Percentiles rank a stretch among this genome's conserved stretches.
These are phyloP conservation scores for Carcharodon carcharias DNA, from an alignment of 2,797 vertebrate species.

Conservation along the genomic window DNA sequence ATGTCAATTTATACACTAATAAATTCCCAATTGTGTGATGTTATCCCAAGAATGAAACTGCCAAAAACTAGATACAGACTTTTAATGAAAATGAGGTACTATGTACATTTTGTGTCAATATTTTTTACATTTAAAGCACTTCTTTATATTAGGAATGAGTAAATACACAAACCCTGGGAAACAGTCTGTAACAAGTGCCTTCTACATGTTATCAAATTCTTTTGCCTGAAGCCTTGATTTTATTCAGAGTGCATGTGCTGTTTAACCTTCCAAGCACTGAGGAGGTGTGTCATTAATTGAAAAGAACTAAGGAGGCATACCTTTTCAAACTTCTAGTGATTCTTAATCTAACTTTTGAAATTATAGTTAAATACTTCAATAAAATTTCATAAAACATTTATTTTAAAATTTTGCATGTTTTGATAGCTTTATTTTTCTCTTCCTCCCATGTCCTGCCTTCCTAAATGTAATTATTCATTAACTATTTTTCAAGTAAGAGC, in stretches of 20 bases:
- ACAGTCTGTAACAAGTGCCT: background rate
- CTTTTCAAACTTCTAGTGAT: background rate
- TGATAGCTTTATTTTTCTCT: background rate
- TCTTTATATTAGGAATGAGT: background rate
- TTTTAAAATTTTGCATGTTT: background rate
- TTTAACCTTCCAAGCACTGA: background rate
- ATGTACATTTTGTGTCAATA: background rate
- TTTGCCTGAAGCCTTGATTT: background rate
- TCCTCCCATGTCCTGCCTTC: too few relatives aligned
- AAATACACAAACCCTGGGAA: background rate
- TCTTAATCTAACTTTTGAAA: background rate
- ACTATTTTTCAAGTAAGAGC: background rate
- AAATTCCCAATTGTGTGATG: background rate
- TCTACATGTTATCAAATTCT: background rate
- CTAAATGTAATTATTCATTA: background rate
- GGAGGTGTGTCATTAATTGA: background rate
- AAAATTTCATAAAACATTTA: background rate
- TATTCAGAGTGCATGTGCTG: background rate
- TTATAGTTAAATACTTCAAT: background rate
- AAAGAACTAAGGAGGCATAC: background rate
- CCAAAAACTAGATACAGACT: background rate
- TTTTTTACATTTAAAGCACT: background rate
- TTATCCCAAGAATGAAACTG: background rate
- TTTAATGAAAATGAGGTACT: background rate
- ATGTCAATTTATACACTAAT: background rate